Percentiles rank a stretch among this genome's conserved stretches.
phyloP scores from a whole-genome alignment of 2,797 vertebrate species.

The Cryptoblepharus egeriae region DNA sequence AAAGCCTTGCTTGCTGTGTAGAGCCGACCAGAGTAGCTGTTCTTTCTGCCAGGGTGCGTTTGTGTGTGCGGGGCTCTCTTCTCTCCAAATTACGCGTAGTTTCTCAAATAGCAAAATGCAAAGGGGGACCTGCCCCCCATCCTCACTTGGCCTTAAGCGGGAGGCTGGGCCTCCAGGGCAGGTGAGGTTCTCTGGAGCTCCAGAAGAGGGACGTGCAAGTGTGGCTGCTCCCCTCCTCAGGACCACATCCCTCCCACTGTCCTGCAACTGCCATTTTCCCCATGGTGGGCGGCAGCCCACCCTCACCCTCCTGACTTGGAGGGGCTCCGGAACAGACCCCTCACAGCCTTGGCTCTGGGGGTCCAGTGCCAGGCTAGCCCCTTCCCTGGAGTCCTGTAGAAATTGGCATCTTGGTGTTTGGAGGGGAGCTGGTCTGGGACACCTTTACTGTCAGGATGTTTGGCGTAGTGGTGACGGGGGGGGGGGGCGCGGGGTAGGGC shows the following conservation, averaged over 20 bases:
- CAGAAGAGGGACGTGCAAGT: too few species aligned
- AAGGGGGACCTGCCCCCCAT: background rate
- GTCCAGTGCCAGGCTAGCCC: too few species aligned
- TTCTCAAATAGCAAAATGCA: background rate
- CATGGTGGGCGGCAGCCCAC: fast-evolving
- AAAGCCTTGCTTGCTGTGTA: background rate
- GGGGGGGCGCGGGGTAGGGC: background rate
- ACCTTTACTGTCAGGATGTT: too few species aligned
- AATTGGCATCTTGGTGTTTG: too few species aligned
- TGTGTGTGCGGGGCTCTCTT: background rate
- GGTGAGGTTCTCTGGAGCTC: background rate
- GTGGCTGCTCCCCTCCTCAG: too few species aligned
- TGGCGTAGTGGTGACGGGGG: too few species aligned
- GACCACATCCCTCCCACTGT: fast-evolving
- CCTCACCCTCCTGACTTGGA: too few species aligned
- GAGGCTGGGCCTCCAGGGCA: background rate
- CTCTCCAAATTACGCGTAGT: background rate
- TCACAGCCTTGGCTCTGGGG: background rate
- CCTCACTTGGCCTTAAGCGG: too few species aligned
- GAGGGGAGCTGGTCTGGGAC: too few species aligned
- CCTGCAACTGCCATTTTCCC: background rate
- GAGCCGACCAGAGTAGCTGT: background rate
- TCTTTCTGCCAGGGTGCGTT: background rate
- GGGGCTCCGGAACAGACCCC: too few species aligned
- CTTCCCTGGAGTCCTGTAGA: background rate